Base-by-base conservation (phyloP, 2,113 vertebrate species). In the Plotosus lineatus region DNA sequence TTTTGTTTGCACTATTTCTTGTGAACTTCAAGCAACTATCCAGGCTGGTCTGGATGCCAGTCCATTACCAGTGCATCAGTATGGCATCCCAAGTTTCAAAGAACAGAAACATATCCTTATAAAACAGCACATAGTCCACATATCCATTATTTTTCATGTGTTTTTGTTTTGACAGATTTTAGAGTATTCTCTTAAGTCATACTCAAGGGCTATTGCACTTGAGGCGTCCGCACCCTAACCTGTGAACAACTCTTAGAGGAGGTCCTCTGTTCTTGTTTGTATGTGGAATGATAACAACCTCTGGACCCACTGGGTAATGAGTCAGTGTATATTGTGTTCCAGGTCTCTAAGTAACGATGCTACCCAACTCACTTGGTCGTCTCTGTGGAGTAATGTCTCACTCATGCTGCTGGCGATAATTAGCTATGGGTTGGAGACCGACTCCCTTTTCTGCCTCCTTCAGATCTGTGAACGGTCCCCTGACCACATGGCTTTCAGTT, bases 281-380 rank as follows among this genome's bases (percentile, higher is more conserved):
- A 42, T 83, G 51, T 69, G 77, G 33, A 68, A 74, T 48, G 71
- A 58, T 21, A 73, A 66, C 42, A 77, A 73, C 71, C 46, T 69
- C 33, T 31, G 38, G 51, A 73, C 79, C 83, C 86, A 60, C 15
- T 84, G 79, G 82, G 82, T 81, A 84, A 89, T 86, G 23, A 80
- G 83, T 87, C 89, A 89, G 76, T 6, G 48, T 88, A 88, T 89
- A 89, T 86, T 88, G 87, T 91, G 91, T 91, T 92, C 87, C 90
- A 89, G 44, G 90, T 93, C 90, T 92, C 92, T 91, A 91, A 90
- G 92, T 90, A 92, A 93, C 91, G 36, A 80, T 60, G 87, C 86
- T 88, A 87, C 89, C 89, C 84, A 4, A 78, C 82, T 90, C 85
- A 87, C 88, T 85, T 88, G 88, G 79, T 65, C 40, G 66, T 82